A percentile compares a stretch with the other conserved stretches of the same genome.
phyloP scores from a whole-genome alignment of 2,113 vertebrate genomes.

The Ibidorhyncha struthersii region DNA sequence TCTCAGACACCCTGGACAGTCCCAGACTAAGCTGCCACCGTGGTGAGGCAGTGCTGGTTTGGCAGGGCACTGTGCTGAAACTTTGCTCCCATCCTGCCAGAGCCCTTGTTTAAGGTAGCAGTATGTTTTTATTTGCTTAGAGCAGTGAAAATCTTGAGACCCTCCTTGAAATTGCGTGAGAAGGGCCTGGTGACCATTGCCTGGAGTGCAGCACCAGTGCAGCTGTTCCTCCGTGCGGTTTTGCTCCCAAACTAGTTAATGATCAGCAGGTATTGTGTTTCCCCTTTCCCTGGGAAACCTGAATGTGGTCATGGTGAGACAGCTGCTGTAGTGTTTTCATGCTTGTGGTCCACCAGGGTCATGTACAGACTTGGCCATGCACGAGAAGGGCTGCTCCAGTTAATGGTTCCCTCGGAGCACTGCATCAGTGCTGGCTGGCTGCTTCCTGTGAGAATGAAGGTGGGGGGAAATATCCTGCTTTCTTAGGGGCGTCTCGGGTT shows the following conservation, averaged over 20 bases:
- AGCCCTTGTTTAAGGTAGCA: not conserved
- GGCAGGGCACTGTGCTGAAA: not conserved
- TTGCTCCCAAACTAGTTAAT: not conserved
- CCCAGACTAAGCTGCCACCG: not conserved
- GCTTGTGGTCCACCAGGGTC: not conserved
- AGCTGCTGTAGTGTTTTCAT: not conserved
- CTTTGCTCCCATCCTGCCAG: not conserved
- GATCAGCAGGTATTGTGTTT: not conserved
- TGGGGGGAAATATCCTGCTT: not conserved
- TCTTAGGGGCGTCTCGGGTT: fast-evolving
- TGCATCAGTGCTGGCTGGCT: not conserved
- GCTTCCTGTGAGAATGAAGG: not conserved
- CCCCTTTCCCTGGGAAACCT: not conserved
- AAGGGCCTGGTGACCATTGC: not conserved
- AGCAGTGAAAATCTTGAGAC: not conserved
- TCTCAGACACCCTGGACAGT: not conserved
- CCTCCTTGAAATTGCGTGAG: not conserved
- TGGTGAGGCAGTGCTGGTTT: not conserved
- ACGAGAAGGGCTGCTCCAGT: not conserved
- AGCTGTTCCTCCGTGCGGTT: not conserved
- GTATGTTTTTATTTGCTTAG: not conserved
- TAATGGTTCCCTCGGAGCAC: not conserved
- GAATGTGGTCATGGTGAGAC: fast-evolving
- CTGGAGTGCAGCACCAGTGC: not conserved
- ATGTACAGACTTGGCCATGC: not conserved